Percentiles rank a stretch among this genome's conserved stretches.
Conservation (phyloP, 2,113 vertebrate species). For the Gallinago undulata region DNA sequence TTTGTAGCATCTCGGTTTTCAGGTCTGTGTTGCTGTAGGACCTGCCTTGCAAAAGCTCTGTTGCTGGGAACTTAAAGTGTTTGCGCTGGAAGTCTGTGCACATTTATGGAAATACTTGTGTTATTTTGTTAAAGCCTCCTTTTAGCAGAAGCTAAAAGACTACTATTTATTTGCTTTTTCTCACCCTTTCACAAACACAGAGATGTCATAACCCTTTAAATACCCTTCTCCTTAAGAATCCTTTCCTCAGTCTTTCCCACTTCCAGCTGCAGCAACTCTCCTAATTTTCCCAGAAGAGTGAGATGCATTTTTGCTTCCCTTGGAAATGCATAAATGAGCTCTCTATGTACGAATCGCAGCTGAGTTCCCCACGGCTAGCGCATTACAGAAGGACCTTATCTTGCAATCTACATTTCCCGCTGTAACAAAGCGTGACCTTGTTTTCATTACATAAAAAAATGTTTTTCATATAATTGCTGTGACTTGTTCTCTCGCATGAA, state of each 20-base stretch:
- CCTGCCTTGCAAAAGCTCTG: background rate
- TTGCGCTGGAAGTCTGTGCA: background rate
- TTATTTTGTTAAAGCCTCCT: constrained; percentile 45
- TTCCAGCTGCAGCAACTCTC: constrained; percentile 73
- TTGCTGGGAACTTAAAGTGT: background rate
- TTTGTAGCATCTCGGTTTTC: background rate
- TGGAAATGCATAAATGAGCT: constrained; percentile 81
- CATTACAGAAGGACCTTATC: constrained; percentile 81
- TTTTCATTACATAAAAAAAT: constrained; percentile 71
- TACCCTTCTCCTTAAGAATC: constrained; percentile 51
- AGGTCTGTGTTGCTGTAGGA: background rate
- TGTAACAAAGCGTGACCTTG: constrained; percentile 80
- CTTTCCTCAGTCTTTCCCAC: constrained; percentile 66
- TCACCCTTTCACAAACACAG: constrained; percentile 44
- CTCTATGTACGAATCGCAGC: constrained; percentile 78
- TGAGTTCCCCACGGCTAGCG: constrained; percentile 68
- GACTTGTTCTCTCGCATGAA: constrained; percentile 30
- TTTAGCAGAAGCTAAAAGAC: constrained; percentile 49
- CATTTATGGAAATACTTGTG: constrained; percentile 18
- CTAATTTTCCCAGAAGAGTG: constrained; percentile 73
- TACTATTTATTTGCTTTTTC: constrained; percentile 52
- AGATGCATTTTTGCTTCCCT: constrained; percentile 65
- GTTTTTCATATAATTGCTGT: constrained; percentile 57
- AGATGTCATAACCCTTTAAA: constrained; percentile 53
- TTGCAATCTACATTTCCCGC: constrained; percentile 72